These are phyloP conservation scores for Tetranychus urticae DNA, from an alignment of 1,140 invertebrate genomes.

Conservation along the genomic window DNA sequence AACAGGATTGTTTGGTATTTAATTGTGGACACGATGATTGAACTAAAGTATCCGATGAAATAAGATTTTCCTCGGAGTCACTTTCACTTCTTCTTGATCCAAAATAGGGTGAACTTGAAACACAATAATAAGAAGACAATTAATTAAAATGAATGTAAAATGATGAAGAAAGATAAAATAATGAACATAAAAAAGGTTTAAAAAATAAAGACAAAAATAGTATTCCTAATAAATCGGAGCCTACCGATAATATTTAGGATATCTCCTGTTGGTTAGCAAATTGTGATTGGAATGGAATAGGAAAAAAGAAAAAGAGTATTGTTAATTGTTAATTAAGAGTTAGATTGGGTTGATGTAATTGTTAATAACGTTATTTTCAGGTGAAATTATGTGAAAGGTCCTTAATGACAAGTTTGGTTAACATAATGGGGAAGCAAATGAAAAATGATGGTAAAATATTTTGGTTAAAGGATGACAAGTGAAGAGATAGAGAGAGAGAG, in stretches of 20 bases:
- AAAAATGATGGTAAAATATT: neutral
- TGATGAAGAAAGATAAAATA: neutral
- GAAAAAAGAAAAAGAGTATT: neutral
- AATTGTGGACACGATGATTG: neutral
- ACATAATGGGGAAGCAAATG: neutral
- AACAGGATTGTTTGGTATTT: neutral
- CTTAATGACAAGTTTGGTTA: neutral
- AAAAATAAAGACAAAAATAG: neutral
- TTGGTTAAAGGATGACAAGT: neutral
- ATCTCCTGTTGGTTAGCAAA: constrained; percentile 1
- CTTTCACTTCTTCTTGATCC: neutral
- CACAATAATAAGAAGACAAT: neutral
- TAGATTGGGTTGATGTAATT: no score
- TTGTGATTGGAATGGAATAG: no score
- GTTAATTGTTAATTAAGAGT: no score
- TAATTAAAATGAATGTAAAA: neutral
- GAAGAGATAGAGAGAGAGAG: neutral
- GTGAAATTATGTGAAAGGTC: no score
- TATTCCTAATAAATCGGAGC: neutral
- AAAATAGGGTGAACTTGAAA: constrained; percentile 4
- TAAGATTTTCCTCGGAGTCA: neutral
- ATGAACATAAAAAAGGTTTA: neutral
- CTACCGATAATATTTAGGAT: constrained; percentile 6
- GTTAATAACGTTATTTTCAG: no score
- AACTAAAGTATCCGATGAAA: neutral